Evolutionary conservation across 2,888 invertebrate species (phyloP).

Genomic region (Amblyjoppa fuscipennis): DNA sequence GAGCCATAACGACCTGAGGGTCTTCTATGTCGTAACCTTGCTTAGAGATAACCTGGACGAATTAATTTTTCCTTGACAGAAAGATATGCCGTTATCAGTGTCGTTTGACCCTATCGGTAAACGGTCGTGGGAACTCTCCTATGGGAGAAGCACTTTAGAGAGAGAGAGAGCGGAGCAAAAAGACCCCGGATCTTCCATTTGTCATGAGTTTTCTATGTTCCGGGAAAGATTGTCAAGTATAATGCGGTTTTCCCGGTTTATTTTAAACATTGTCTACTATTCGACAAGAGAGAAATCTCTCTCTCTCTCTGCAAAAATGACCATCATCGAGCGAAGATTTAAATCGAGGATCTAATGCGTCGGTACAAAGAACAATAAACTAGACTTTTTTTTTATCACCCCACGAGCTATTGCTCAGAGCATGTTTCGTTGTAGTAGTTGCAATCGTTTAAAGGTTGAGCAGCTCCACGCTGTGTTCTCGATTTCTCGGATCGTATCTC

Average conservation of each 20-base stretch:
- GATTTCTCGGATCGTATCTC: slow-evolving; percentile 72
- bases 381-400: not conserved
- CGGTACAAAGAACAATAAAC: not conserved
- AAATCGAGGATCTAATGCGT: not conserved
- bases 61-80: too few species aligned
- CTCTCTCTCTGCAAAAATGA: not conserved
- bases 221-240: too few species aligned
- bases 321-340: not conserved
- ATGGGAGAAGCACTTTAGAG: not conserved
- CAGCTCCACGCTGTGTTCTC: slow-evolving; percentile 28
- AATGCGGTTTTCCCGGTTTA: not conserved
- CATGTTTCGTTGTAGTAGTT: slow-evolving; percentile 14
- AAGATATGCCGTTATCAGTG: not conserved
- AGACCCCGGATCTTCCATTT: too few species aligned
- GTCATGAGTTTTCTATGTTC: too few species aligned
- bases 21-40: too few species aligned
- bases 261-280: not conserved
- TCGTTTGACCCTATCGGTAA: not conserved
- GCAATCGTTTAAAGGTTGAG: slow-evolving; percentile 47
- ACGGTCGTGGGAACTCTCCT: slow-evolving; percentile 4
- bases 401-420: not conserved
- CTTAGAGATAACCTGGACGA: too few species aligned
- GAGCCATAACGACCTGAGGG: too few species aligned
- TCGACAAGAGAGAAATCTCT: not conserved
- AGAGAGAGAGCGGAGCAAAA: too few species aligned